Conservation (phyloP, 2,888 invertebrate genomes). For the Drosophila meridionalis region DNA sequence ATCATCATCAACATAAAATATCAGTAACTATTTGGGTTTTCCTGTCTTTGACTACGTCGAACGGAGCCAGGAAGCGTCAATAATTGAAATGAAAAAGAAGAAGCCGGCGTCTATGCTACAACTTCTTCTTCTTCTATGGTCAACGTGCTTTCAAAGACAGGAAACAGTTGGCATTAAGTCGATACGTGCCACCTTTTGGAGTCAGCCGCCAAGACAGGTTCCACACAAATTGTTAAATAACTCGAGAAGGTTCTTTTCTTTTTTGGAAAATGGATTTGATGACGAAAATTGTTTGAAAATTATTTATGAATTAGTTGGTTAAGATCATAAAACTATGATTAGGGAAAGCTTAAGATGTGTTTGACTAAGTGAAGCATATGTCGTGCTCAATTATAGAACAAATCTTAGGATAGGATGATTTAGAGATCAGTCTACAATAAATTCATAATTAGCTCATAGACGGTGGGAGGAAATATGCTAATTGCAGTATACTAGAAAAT, state of each 20-base stretch:
- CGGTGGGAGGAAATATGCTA: too few relatives aligned
- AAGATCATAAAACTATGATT: neutral
- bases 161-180: constrained; percentile 76
- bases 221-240: constrained; percentile 31
- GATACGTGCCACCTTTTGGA: constrained; percentile 51
- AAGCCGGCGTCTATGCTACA: constrained; percentile 22
- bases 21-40: constrained; percentile 33
- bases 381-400: too few relatives aligned
- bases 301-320: constrained; percentile 3
- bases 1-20: constrained; percentile 17
- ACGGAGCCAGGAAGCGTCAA: constrained; percentile 71
- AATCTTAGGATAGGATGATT: too few relatives aligned
- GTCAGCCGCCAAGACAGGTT: constrained; percentile 31
- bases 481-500: too few relatives aligned
- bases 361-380: too few relatives aligned
- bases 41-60: constrained; percentile 50
- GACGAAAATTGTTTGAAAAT: neutral
- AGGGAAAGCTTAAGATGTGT: neutral
- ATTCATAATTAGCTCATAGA: neutral
- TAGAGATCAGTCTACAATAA: too few relatives aligned
- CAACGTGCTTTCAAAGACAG: constrained; percentile 46
- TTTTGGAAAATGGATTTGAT: constrained; percentile 17
- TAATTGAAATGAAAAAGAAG: constrained; percentile 62
- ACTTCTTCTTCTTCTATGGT: constrained; percentile 18
- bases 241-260: neutral